Percentiles rank a stretch among this genome's conserved stretches.
Evolutionary conservation across 2,113 vertebrate genomes (phyloP).

Genomic region (Vulpes lagopus): DNA sequence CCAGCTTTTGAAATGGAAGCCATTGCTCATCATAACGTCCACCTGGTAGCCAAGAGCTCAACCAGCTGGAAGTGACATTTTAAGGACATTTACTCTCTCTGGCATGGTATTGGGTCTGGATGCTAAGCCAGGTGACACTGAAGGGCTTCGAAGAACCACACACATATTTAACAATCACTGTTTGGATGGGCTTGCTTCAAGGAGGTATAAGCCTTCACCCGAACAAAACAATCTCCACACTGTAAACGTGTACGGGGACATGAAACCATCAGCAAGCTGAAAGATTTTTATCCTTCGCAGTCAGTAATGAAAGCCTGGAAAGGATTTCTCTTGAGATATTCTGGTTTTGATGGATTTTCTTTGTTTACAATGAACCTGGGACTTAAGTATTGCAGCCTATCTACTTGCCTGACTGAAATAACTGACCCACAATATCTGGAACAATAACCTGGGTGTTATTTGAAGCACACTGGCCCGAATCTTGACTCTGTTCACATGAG

Average conservation of each 20-base stretch:
- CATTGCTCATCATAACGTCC: neutral
- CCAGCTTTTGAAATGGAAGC: neutral
- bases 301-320: conserved; percentile 20
- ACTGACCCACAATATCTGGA: conserved; percentile 50
- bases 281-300: neutral
- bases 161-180: neutral
- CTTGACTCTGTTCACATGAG: conserved; percentile 57
- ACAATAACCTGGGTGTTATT: conserved; percentile 68
- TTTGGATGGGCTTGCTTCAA: neutral
- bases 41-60: neutral
- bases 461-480: neutral
- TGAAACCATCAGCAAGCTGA: neutral
- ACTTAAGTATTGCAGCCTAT: conserved; percentile 2
- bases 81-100: neutral
- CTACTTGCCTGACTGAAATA: conserved; percentile 14
- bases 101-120: neutral
- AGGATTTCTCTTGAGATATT: conserved; percentile 67
- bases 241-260: neutral
- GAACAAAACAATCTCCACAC: conserved; percentile 39
- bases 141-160: conserved; percentile 2
- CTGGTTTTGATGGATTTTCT: conserved; percentile 45
- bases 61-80: neutral
- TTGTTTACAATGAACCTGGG: conserved; percentile 54
- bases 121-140: neutral
- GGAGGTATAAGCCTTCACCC: neutral